Evolutionary conservation across 2,797 vertebrate genomes (phyloP).

Genomic region (Sardinella longiceps): DNA sequence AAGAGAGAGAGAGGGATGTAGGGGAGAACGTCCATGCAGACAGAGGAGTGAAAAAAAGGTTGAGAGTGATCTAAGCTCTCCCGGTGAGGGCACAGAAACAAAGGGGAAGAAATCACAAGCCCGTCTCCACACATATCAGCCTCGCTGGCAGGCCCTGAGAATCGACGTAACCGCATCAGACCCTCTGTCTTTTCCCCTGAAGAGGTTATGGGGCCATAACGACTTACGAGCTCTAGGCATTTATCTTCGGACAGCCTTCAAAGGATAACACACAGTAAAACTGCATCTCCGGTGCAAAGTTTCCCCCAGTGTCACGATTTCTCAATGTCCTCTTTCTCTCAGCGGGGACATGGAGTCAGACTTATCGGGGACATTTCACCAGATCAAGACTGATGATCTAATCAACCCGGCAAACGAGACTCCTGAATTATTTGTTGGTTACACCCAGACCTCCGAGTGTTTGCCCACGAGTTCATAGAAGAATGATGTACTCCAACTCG

Average conservation of each 20-base stretch:
- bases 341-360: not conserved
- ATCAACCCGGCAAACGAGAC: not conserved
- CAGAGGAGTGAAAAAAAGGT: slow-evolving; percentile 12
- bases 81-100: slow-evolving; percentile 26
- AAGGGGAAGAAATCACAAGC: not conserved
- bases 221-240: not conserved
- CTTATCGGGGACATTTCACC: not conserved
- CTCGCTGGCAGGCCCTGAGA: not conserved
- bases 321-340: not conserved
- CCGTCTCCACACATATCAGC: not conserved
- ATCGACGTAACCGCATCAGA: not conserved
- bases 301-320: not conserved
- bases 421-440: slow-evolving; percentile 20
- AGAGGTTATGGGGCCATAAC: slow-evolving; percentile 7
- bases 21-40: not conserved
- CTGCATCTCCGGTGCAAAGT: not conserved
- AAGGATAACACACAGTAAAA: not conserved
- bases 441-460: not conserved
- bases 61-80: slow-evolving; percentile 38
- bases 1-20: not conserved
- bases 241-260: not conserved
- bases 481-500: not conserved
- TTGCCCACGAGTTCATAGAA: not conserved
- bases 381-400: not conserved
- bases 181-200: not conserved